These are phyloP conservation scores for Chitala chitala DNA, from an alignment of 2,113 vertebrate genomes.

Conservation along the genomic window DNA sequence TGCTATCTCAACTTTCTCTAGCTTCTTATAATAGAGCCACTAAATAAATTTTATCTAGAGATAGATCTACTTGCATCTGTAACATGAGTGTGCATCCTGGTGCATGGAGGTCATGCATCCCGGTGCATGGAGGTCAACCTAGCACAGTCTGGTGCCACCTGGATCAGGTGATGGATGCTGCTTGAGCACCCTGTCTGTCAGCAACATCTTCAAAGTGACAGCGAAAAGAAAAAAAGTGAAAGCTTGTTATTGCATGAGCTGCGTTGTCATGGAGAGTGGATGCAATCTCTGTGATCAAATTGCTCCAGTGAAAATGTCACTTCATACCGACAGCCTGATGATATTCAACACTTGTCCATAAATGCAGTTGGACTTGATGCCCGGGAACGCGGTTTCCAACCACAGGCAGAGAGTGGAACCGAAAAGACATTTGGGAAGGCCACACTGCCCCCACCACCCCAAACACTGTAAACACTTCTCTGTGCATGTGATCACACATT, in stretches of 20 bases:
- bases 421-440: not conserved
- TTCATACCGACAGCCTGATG: constrained; percentile 13
- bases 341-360: constrained; percentile 25
- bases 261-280: constrained; percentile 15
- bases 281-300: not conserved
- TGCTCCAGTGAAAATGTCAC: constrained; percentile 15
- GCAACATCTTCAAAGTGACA: not conserved
- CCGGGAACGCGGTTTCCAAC: not conserved
- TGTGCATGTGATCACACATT: too few relatives aligned
- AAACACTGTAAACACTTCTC: too few relatives aligned
- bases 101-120: not conserved
- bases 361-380: not conserved
- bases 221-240: too few relatives aligned
- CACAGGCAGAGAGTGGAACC: not conserved
- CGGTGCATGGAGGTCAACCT: too few relatives aligned
- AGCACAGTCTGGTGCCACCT: too few relatives aligned
- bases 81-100: constrained; percentile 21
- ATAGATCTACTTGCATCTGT: constrained; percentile 38
- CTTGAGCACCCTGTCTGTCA: too few relatives aligned
- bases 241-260: too few relatives aligned
- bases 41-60: constrained; percentile 26
- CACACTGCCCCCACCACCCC: not conserved
- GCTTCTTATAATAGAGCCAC: constrained; percentile 35
- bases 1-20: constrained; percentile 33
- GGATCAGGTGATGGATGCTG: too few relatives aligned